phyloP scores from a whole-genome alignment of 2,888 invertebrate genomes.

The Agrilus cyanescens region DNA sequence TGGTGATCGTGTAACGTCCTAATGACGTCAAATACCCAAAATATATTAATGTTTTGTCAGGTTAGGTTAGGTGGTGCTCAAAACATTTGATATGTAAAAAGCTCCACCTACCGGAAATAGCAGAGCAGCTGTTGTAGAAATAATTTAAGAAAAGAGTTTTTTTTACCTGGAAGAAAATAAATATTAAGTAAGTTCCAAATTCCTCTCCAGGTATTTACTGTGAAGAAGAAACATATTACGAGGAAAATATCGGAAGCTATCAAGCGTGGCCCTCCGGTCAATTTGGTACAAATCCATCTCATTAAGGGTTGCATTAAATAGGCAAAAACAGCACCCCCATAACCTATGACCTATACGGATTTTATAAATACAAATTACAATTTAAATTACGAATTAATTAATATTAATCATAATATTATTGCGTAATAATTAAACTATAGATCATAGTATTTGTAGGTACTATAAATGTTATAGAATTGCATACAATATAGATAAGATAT shows the following conservation, averaged over 20 bases:
- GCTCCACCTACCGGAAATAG: too few species aligned
- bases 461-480: too few species aligned
- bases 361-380: constrained; percentile 9
- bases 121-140: too few species aligned
- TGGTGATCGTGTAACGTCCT: too few species aligned
- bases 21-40: too few species aligned
- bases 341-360: constrained; percentile 60
- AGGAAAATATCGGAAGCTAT: constrained; percentile 66
- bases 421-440: too few species aligned
- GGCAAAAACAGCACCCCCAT: constrained; percentile 57
- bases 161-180: constrained; percentile 62
- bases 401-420: not conserved
- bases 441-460: too few species aligned
- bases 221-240: constrained; percentile 64
- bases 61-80: too few species aligned
- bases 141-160: not conserved
- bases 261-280: constrained; percentile 55
- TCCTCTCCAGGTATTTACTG: constrained; percentile 81
- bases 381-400: not conserved
- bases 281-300: constrained; percentile 55
- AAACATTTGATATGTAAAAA: too few species aligned
- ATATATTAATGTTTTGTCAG: too few species aligned
- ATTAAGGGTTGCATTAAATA: constrained; percentile 65
- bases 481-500: not conserved
- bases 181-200: constrained; percentile 72